Evolutionary conservation across 2,797 vertebrate genomes (phyloP).

Genomic region (Gadopsis bispinosus): DNA sequence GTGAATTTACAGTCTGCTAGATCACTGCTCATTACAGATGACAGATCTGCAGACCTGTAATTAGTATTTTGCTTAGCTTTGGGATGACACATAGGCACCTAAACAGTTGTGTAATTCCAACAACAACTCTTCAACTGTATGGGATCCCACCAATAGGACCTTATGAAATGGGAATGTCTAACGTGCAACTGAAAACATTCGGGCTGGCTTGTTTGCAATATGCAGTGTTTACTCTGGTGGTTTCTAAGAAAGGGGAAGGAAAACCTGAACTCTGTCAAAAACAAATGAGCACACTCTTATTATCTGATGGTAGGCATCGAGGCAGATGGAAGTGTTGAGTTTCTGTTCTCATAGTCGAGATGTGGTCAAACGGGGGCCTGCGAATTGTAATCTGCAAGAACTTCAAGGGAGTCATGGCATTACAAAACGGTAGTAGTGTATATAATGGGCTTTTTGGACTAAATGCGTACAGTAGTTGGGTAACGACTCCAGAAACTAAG

Average conservation of each 20-base stretch:
- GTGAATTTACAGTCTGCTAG: background rate
- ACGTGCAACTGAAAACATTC: background rate
- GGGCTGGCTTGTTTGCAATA: background rate
- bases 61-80: background rate
- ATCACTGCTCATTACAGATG: background rate
- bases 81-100: background rate
- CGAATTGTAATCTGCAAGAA: background rate
- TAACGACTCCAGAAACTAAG: background rate
- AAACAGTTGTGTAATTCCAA: background rate
- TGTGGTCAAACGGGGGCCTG: background rate
- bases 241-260: background rate
- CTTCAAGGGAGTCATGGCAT: background rate
- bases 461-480: too few relatives aligned
- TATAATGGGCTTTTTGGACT: too few relatives aligned
- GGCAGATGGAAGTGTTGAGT: background rate
- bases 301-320: background rate
- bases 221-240: background rate
- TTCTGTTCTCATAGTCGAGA: background rate
- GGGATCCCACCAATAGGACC: background rate
- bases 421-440: background rate
- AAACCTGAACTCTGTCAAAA: background rate
- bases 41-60: constrained; percentile 3
- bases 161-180: background rate
- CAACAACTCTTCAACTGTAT: background rate
- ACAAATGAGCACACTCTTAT: background rate